Evolutionary conservation across 1,140 invertebrate genomes (phyloP).

Genomic region (Kradibia gibbosae): DNA sequence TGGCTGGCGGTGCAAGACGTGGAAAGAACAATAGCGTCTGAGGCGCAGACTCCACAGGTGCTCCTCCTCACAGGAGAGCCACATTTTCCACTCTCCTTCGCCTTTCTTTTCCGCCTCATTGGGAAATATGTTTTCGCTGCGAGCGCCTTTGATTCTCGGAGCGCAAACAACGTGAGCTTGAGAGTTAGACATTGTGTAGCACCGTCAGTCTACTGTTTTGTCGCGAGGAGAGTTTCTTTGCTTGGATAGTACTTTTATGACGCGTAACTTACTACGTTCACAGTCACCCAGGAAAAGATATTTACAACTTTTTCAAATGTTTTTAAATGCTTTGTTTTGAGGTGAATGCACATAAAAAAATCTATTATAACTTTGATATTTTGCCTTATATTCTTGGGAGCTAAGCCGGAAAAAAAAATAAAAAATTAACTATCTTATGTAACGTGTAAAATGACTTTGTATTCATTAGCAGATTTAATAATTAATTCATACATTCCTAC

Average conservation of each 20-base stretch:
- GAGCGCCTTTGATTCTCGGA: constrained; percentile 32
- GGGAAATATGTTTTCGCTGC: constrained; percentile 50
- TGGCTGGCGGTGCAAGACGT: constrained; percentile 33
- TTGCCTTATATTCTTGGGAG: background rate
- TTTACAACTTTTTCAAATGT: background rate
- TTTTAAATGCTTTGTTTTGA: background rate
- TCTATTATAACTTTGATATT: background rate
- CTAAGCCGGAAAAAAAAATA: background rate
- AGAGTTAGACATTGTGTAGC: background rate
- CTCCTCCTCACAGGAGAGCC: constrained; percentile 49
- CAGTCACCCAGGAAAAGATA: background rate
- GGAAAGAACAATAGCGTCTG: constrained; percentile 59
- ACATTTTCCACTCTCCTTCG: constrained; percentile 41
- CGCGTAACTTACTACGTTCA: background rate
- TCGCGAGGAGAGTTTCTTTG: constrained; percentile 1
- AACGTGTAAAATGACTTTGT: background rate
- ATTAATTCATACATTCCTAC: background rate
- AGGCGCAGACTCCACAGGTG: constrained; percentile 63
- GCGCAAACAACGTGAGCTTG: background rate
- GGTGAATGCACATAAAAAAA: background rate
- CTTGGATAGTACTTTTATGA: background rate
- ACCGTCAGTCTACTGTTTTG: background rate
- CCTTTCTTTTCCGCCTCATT: constrained; percentile 48
- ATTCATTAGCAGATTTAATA: background rate
- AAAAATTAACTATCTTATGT: background rate